phyloP scores from a whole-genome alignment of 2,888 invertebrate species.

The Cheilosia scutellata region DNA sequence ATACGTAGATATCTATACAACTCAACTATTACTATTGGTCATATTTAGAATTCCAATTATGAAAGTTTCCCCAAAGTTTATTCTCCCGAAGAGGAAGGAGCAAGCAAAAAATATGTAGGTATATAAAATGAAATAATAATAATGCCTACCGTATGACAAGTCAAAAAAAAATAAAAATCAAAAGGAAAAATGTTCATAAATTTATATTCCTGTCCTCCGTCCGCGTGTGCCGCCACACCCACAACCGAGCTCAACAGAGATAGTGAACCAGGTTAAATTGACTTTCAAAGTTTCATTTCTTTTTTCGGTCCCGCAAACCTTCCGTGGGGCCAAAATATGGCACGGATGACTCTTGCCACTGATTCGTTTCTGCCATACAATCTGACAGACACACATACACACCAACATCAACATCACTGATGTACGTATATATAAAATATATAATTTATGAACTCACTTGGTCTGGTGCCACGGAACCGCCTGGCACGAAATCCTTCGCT shows the following conservation, averaged over 20 bases:
- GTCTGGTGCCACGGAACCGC: slow-evolving; percentile 69
- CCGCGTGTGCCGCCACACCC: slow-evolving; percentile 16
- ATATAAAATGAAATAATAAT: slow-evolving; percentile 31
- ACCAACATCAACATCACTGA: slow-evolving; percentile 23
- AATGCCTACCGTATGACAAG: slow-evolving; percentile 55
- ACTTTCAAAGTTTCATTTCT: slow-evolving; percentile 74
- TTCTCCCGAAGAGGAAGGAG: background rate
- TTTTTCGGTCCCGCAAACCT: slow-evolving; percentile 59
- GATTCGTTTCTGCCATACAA: slow-evolving; percentile 39
- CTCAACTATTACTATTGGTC: slow-evolving; percentile 33
- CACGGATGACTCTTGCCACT: slow-evolving; percentile 64
- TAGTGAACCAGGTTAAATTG: slow-evolving; percentile 74
- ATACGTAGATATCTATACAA: too few species aligned
- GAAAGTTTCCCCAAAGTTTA: slow-evolving; percentile 49
- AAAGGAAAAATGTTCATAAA: slow-evolving; percentile 59
- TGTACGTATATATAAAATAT: slow-evolving; percentile 71
- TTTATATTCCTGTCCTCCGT: slow-evolving; percentile 17
- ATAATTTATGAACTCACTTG: slow-evolving; percentile 79
- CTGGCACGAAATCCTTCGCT: slow-evolving; percentile 72
- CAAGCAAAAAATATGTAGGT: background rate
- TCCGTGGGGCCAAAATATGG: slow-evolving; percentile 69
- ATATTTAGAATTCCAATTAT: slow-evolving; percentile 61
- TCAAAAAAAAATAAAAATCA: background rate
- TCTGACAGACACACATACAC: slow-evolving; percentile 15
- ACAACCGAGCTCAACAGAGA: slow-evolving; percentile 9